phyloP scores from a whole-genome alignment of 2,797 vertebrate genomes.

The Myripristis murdjan region DNA sequence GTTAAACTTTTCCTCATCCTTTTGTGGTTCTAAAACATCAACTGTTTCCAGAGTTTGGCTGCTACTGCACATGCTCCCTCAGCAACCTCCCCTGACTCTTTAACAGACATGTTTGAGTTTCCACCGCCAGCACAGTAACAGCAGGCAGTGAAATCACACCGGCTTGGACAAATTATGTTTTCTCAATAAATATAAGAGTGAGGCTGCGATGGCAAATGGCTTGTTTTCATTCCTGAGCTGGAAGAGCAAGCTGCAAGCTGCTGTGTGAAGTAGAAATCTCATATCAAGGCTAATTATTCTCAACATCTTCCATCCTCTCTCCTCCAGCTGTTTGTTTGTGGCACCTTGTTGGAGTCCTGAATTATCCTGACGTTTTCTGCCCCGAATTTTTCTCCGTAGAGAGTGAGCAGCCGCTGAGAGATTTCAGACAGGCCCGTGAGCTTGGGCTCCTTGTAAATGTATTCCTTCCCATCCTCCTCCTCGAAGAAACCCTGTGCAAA shows the following conservation, averaged over 20 bases:
- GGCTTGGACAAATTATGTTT: no score
- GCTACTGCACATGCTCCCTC: neutral
- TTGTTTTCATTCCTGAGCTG: slow-evolving; percentile 9
- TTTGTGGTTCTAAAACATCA: neutral
- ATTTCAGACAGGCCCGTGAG: slow-evolving; percentile 96
- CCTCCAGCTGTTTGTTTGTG: neutral
- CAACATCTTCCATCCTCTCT: neutral
- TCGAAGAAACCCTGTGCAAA: slow-evolving; percentile 93
- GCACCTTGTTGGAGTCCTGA: slow-evolving; percentile 98
- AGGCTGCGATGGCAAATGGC: slow-evolving; percentile 8
- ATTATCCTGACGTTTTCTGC: slow-evolving; percentile 94
- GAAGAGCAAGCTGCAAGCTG: neutral
- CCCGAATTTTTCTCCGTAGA: slow-evolving; percentile 98
- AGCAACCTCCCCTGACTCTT: neutral
- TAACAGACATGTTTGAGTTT: neutral
- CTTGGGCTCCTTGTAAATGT: slow-evolving; percentile 98
- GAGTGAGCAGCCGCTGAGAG: slow-evolving; percentile 92
- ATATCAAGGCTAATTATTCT: neutral
- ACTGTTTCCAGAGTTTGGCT: neutral
- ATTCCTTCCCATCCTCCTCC: slow-evolving; percentile 98
- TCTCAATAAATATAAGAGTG: no score
- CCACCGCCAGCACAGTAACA: slow-evolving; percentile 1
- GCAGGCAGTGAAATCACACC: slow-evolving; percentile 1
- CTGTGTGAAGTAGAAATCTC: neutral
- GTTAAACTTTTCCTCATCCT: neutral